These are phyloP conservation scores for Schizaphis graminum DNA, from an alignment of 2,888 invertebrate species.

Conservation along the genomic window DNA sequence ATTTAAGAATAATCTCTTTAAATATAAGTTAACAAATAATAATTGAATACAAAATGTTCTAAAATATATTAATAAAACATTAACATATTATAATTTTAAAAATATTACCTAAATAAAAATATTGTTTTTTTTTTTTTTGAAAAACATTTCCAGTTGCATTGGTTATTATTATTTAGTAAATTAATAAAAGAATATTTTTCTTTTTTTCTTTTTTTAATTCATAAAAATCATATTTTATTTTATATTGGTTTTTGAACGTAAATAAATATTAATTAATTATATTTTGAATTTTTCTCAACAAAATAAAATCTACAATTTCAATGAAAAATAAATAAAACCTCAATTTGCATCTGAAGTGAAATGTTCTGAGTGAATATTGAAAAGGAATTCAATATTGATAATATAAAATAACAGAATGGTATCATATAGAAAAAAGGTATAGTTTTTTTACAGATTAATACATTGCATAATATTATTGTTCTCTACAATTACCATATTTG, in stretches of 20 bases:
- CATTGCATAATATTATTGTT: background rate
- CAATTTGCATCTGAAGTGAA: background rate
- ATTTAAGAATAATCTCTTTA: slow-evolving; percentile 6
- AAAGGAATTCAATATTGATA: background rate
- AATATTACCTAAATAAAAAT: background rate
- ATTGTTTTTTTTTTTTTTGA: background rate
- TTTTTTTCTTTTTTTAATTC: background rate
- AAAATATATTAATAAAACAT: background rate
- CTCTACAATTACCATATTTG: background rate
- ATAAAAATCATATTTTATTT: background rate
- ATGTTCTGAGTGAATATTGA: background rate
- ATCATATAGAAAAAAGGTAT: background rate
- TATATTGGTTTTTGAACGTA: background rate
- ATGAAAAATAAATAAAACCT: background rate
- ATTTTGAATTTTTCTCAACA: background rate
- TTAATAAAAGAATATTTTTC: background rate
- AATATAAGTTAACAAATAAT: background rate
- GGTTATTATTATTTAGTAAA: background rate
- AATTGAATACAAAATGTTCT: background rate
- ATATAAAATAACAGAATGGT: background rate
- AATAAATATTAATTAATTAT: background rate
- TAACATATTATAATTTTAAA: background rate
- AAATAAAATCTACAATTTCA: background rate
- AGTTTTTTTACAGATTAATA: background rate
- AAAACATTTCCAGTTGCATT: background rate